phyloP scores from a whole-genome alignment of 2,888 invertebrate genomes.

The Eustalomyia histrio region DNA sequence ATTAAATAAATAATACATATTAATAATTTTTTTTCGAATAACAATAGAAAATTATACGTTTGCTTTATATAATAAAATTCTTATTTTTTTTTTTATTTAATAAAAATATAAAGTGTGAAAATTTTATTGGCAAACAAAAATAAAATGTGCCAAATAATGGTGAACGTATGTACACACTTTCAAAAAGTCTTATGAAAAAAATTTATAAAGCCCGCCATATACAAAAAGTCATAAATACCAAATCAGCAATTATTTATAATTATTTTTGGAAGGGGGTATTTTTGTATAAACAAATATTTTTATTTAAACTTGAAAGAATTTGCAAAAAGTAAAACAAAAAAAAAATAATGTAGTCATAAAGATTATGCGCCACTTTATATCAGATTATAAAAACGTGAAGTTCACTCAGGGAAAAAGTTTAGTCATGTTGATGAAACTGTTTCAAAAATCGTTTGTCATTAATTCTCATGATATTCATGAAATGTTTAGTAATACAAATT shows the following conservation, averaged over 20 bases:
- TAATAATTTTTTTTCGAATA: background rate
- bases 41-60: background rate
- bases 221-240: background rate
- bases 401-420: too few relatives aligned
- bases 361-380: background rate
- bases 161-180: background rate
- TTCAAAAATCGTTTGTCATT: too few relatives aligned
- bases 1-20: conserved; percentile 25
- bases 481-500: too few relatives aligned
- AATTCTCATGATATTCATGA: too few relatives aligned
- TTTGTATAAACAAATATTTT: background rate
- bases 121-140: background rate
- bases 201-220: background rate
- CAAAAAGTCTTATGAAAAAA: background rate
- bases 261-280: background rate
- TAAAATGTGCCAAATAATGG: background rate
- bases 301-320: background rate
- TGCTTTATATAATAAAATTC: background rate
- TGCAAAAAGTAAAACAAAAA: too few relatives aligned
- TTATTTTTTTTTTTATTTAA: background rate
- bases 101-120: background rate
- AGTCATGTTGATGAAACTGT: too few relatives aligned
- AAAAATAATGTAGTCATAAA: too few relatives aligned
- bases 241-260: background rate
- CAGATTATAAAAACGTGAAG: background rate